A percentile compares a stretch with the other conserved stretches of the same genome.
Conservation (phyloP, 30 jellyfish, hydroid and myxozoan genomes). For the Hydractinia echinata region DNA sequence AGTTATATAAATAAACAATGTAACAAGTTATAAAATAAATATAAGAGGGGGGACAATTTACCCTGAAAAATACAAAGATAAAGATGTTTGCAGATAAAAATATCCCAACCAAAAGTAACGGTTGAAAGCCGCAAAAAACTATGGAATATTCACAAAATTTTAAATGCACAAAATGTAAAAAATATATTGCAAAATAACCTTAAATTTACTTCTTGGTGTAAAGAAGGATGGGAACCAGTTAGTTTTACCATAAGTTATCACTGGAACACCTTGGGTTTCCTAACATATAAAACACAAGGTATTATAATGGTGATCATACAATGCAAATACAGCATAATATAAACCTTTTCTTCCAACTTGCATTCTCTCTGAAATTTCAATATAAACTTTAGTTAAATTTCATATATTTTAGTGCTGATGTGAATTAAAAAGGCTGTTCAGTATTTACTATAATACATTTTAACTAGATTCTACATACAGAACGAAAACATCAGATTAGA, state of each 20-base stretch:
- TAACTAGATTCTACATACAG: neutral
- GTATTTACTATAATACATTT: neutral
- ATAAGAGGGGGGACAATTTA: too few relatives aligned
- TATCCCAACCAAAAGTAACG: too few relatives aligned
- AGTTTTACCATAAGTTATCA: constrained; percentile 52
- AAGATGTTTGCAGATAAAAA: too few relatives aligned
- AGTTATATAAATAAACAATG: too few relatives aligned
- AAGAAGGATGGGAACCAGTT: constrained; percentile 81
- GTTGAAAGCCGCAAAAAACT: too few relatives aligned
- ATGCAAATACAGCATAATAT: too few relatives aligned
- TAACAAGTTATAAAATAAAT: too few relatives aligned
- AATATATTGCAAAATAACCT: constrained; percentile 28
- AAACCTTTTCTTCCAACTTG: too few relatives aligned
- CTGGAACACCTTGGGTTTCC: constrained; percentile 98
- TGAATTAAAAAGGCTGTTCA: neutral
- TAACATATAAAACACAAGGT: constrained; percentile 3
- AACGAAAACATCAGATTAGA: neutral
- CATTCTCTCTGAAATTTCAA: too few relatives aligned
- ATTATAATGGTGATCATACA: too few relatives aligned
- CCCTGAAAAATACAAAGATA: too few relatives aligned
- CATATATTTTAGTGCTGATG: too few relatives aligned
- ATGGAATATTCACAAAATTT: neutral
- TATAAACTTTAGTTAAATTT: neutral
- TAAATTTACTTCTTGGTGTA: constrained; percentile 68
- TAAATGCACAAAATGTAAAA: neutral